phyloP scores from a whole-genome alignment of 2,113 vertebrate species.

The Erythrocebus patas region DNA sequence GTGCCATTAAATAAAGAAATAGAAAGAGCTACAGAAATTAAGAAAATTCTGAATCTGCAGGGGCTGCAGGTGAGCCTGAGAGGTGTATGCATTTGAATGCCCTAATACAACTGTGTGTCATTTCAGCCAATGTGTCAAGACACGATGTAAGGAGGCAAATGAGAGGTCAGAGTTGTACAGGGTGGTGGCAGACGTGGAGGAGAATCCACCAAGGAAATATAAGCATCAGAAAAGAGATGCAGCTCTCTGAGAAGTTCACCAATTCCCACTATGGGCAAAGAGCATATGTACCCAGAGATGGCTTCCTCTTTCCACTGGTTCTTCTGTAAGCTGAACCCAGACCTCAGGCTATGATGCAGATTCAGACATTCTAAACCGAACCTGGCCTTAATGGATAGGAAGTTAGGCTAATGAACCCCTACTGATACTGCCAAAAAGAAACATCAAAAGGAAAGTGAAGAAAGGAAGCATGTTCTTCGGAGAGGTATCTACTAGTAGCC shows the following conservation, averaged over 20 bases:
- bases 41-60: not conserved
- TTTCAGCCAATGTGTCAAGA: not conserved
- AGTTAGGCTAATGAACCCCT: not conserved
- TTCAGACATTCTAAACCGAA: not conserved
- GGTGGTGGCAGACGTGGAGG: not conserved
- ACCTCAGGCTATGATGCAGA: not conserved
- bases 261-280: not conserved
- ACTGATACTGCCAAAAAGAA: not conserved
- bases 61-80: not conserved
- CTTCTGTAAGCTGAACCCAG: no score
- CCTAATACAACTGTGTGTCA: no score
- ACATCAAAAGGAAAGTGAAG: not conserved
- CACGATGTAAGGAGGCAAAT: not conserved
- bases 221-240: not conserved
- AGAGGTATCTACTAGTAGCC: fast-evolving
- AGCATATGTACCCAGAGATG: fast-evolving
- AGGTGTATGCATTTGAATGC: not conserved
- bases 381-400: not conserved
- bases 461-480: not conserved
- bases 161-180: no score
- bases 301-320: fast-evolving
- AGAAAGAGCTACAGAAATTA: not conserved
- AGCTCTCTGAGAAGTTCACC: not conserved
- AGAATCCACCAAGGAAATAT: not conserved
- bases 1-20: not conserved